Percentiles rank a stretch among this genome's conserved stretches.
These are phyloP conservation scores for Chiloscyllium punctatum DNA, from an alignment of 2,797 vertebrate species.

Conservation along the genomic window DNA sequence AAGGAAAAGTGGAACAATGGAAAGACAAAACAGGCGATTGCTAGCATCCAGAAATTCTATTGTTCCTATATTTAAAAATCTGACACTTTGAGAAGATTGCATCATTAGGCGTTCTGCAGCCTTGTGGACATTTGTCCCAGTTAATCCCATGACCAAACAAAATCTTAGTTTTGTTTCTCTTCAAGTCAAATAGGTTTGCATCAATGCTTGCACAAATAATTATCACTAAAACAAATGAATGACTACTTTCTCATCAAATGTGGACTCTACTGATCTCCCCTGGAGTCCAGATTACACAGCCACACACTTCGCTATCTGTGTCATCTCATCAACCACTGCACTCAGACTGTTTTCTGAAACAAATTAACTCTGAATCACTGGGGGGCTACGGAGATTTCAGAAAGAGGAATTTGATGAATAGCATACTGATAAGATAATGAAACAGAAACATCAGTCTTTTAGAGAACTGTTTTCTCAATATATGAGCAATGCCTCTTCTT, in stretches of 20 bases:
- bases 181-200: neutral
- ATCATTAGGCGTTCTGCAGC: neutral
- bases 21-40: neutral
- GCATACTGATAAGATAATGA: conserved; percentile 27
- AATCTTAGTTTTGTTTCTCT: neutral
- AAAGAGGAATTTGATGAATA: conserved; percentile 10
- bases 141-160: neutral
- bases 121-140: neutral
- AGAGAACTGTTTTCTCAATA: neutral
- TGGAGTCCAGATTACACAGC: neutral
- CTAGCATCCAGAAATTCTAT: no score
- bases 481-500: neutral
- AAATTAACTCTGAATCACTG: conserved; percentile 29
- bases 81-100: neutral
- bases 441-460: neutral
- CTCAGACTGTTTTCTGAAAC: conserved; percentile 6
- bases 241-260: conserved; percentile 28
- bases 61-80: neutral
- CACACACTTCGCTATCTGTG: neutral
- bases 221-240: conserved; percentile 12
- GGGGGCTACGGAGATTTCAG: neutral
- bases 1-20: neutral
- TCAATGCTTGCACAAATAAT: conserved; percentile 22
- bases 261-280: neutral
- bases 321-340: neutral